phyloP scores from a whole-genome alignment of 2,113 vertebrate species.

The Erinaceus europaeus region DNA sequence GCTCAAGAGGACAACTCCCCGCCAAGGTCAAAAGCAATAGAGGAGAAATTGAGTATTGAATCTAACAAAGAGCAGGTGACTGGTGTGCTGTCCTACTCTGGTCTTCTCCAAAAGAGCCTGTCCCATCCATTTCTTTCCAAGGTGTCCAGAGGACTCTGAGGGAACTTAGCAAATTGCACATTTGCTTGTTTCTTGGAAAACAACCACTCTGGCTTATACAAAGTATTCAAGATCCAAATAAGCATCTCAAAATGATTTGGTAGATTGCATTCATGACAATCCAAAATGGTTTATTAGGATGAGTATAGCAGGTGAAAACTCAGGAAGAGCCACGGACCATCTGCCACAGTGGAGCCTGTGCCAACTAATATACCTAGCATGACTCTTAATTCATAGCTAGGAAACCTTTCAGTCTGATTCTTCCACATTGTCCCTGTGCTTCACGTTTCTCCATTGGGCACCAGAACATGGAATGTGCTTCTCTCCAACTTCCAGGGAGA shows the following conservation, averaged over 20 bases:
- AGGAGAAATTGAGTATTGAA: too few species aligned
- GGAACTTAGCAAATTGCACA: not conserved
- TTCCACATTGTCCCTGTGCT: slow-evolving; percentile 24
- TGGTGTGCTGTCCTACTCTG: fast-evolving
- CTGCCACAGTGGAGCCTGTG: slow-evolving; percentile 64
- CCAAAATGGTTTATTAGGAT: slow-evolving; percentile 60
- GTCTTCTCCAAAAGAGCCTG: not conserved
- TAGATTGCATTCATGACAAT: slow-evolving; percentile 32
- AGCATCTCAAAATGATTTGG: slow-evolving; percentile 35
- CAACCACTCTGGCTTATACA: not conserved
- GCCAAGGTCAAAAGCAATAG: not conserved
- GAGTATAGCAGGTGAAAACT: slow-evolving; percentile 29
- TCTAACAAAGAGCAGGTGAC: fast-evolving
- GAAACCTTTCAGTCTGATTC: too few species aligned
- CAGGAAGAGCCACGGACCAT: slow-evolving; percentile 66
- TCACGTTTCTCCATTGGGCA: slow-evolving; percentile 26
- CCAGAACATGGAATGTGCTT: not conserved
- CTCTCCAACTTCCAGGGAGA: not conserved
- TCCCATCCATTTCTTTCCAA: not conserved
- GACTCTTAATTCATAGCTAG: too few species aligned
- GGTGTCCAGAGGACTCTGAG: not conserved
- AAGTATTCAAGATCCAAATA: slow-evolving; percentile 20
- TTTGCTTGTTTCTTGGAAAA: slow-evolving; percentile 22
- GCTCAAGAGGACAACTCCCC: fast-evolving
- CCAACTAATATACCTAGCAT: too few species aligned